Evolutionary conservation across 1,140 invertebrate genomes (phyloP), one percentile per base, ranked within the genome.

Genomic region (Oryzaephilus surinamensis): DNA sequence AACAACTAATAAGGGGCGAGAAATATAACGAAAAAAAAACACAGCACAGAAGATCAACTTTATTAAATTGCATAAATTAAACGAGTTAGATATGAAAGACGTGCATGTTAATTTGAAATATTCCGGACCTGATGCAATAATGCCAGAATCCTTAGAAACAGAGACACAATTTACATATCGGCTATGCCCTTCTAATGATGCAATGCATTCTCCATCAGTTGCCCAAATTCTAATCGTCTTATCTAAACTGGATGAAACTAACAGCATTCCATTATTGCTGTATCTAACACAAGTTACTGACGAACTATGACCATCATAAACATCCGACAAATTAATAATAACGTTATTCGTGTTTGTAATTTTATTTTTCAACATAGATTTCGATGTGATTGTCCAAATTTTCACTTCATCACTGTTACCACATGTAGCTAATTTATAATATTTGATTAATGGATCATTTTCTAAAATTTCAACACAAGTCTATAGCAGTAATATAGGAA

Each of bases 401-500:
- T 81, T 81, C 1, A 85, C 70, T n/a, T 68, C 55, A 52, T 81
- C 72, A 57, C 84, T 82, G 47, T 81, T 81, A 2, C 83, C 84
- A 51, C 79, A 70, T 3, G 74, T 74, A 7, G 77, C 76, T 39
- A 83, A 49, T 26, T 73, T 64, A 53, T 78, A 80, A 10, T 62
- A 44, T 43, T 64, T 67, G 5, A 58, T 55, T 17, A 64, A 56
- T 0, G 65, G 62, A 15, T 66, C 55, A 24, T 60, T 58, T 48
- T 57, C 65, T 69, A 34, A 30, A 50, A 52, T 14, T 12, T 28
- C 8, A 32, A n/a, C n/a, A n/a, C n/a, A n/a, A n/a, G n/a, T n/a
- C n/a, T n/a, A n/a, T n/a, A n/a, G n/a, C n/a, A n/a, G n/a, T n/a
- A n/a, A n/a, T n/a, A n/a, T n/a, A n/a, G n/a, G n/a, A n/a, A n/a